Base-by-base conservation (phyloP, 2,797 vertebrate species). In the Distichodus sexfasciatus region DNA sequence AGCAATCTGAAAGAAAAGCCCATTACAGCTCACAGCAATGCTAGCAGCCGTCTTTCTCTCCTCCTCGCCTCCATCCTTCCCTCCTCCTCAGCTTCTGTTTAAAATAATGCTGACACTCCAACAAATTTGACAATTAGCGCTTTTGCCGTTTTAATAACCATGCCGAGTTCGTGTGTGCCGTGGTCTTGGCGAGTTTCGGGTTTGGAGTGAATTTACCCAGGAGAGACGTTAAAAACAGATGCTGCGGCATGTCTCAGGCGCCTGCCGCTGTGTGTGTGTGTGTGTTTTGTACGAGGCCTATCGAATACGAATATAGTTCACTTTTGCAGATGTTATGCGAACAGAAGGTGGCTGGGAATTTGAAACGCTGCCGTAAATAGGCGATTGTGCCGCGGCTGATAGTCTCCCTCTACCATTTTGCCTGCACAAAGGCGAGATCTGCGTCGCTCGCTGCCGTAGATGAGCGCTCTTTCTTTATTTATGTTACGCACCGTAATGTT, bases 71-170 rank as follows among this genome's bases (percentile, higher is more conserved):
- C 41, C 14, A 2, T 10, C 33, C 28, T 9, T 46, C 35, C 50
- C 69, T 76, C 82, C 28, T 40, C 14, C 35, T 64, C 29, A 78
- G 77, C 75, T 17, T 66, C 61, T 77, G 75, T 85, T 87, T 81
- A 84, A 79, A 88, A 87, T 84, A 82, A 66, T 14, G 85, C 88
- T 89, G 88, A 91, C 81, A 76, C 69, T 63, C 51, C 54, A 80
- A 83, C 81, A 85, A 80, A 86, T 80, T 17, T 74, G 74, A 86
- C 81, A 87, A 87, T 90, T 87, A 90, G 81, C 76, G 71, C 38
- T 85, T 77, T 79, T 82, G 75, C 79, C 76, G 74, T 79, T 86
- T 84, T 76, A 79, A 75, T 82, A 78, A 80, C 54, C 74, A 44
- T 54, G 50, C 66, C 66, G 58, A 77, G 59, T 79, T 83, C 77